These are phyloP conservation scores for Archaeoteleia sp. DNA, from an alignment of 2,888 invertebrate genomes.

Conservation along the genomic window DNA sequence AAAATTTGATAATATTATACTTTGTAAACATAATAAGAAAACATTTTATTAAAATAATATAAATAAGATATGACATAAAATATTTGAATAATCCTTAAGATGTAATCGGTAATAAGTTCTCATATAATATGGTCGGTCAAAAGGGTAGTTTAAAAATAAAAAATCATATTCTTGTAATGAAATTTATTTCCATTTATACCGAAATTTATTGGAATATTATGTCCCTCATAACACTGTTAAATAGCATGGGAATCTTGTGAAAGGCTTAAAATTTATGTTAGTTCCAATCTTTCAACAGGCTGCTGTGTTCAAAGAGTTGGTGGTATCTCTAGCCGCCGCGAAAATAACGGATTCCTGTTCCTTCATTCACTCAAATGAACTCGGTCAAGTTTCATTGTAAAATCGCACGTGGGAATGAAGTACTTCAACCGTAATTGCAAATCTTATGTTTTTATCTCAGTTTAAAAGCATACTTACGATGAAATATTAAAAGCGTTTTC, in stretches of 20 bases:
- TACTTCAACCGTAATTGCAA: background rate
- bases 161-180: too few species aligned
- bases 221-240: constrained; percentile 2
- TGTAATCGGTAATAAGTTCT: too few species aligned
- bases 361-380: constrained; percentile 21
- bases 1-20: too few species aligned
- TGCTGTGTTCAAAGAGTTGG: constrained; percentile 6
- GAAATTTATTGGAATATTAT: too few species aligned
- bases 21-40: too few species aligned
- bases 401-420: constrained; percentile 1
- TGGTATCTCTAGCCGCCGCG: constrained; percentile 7
- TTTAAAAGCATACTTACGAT: background rate
- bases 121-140: too few species aligned
- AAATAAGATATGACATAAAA: too few species aligned
- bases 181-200: too few species aligned
- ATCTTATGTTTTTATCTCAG: background rate
- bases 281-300: constrained; percentile 5
- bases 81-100: too few species aligned
- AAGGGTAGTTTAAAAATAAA: too few species aligned
- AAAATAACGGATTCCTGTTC: constrained; percentile 13
- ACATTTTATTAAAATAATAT: too few species aligned
- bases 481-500: background rate
- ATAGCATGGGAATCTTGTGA: background rate
- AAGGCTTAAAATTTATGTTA: constrained; percentile 15
- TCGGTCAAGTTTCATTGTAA: constrained; percentile 22